Evolutionary conservation across 2,888 invertebrate species (phyloP).

Genomic region (Ellobium chinense): DNA sequence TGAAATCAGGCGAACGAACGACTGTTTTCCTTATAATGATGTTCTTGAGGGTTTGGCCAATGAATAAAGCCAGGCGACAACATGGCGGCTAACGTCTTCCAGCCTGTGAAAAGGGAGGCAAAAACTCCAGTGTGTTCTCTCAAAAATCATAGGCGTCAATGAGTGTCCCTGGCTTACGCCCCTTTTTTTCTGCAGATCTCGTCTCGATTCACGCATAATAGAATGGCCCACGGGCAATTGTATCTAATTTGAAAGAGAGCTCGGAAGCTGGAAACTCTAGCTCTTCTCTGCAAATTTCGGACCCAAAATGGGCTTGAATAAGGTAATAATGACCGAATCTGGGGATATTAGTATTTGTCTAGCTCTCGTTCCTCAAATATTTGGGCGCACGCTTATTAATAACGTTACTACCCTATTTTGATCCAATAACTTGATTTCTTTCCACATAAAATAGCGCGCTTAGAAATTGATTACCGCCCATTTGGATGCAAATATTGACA

Average conservation of each 20-base stretch:
- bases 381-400: conserved; percentile 56
- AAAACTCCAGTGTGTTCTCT: background rate
- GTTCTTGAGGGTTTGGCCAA: background rate
- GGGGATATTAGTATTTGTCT: conserved; percentile 57
- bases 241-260: conserved; percentile 50
- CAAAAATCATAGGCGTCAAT: conserved; percentile 10
- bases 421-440: conserved; percentile 52
- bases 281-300: conserved; percentile 54
- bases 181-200: conserved; percentile 5
- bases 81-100: background rate
- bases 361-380: conserved; percentile 51
- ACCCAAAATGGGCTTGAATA: conserved; percentile 48
- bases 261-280: conserved; percentile 44
- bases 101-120: background rate
- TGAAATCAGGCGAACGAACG: background rate
- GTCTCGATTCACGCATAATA: conserved; percentile 21
- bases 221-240: conserved; percentile 51
- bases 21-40: background rate
- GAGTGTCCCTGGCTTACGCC: background rate
- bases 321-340: conserved; percentile 50
- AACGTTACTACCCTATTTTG: conserved; percentile 54
- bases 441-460: conserved; percentile 48
- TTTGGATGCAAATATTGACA: conserved; percentile 60
- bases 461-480: conserved; percentile 57
- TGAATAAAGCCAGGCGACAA: background rate